Base-by-base conservation (phyloP, 2,113 vertebrate genomes). In the Stercorarius parasiticus region DNA sequence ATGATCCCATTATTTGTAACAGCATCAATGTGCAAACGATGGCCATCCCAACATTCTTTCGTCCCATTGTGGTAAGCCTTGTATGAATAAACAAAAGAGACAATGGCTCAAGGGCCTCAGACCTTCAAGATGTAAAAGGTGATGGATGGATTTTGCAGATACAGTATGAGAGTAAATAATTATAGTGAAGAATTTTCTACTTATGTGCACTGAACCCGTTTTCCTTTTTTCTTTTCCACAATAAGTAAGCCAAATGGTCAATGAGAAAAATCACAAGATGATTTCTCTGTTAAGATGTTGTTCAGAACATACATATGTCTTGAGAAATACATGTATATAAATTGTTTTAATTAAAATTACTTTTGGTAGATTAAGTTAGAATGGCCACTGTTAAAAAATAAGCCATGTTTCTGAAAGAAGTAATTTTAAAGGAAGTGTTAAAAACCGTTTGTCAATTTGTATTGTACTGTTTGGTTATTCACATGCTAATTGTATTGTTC, bases 401-500 rank as follows among this genome's bases (percentile, higher is more conserved):
- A 69, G 25, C 29, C 25, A 3, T 4, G 5, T 23, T 79, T 91
- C 56, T 61, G 50, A 66, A 87, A 70, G 38, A 61, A 83, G 72
- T 52, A 22, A n/a, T 64, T 65, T 49, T 58, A 74, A 81, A 88
- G 61, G 25, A 55, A 78, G 20, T 4, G 13, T 65, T 88, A 58
- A 64, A 74, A 89, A 45, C 32, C 77, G 50, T 82, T 86, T 95
- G 91, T 82, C 77, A n/a, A 17, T 90, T 80, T 96, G 78, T 50
- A 38, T 79, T 45, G 77, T 76, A 15, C 80, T 82, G 50, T 92
- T 94, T 55, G 82, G 58, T 91, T 95, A 87, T 92, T 90, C 93
- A 82, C 74, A 20, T 95, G 85, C 91, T 98, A 98, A 98, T 86
- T 67, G 19, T 92, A 14, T 90, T 95, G 42, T 95, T 95, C 96